Evolutionary conservation across 2,888 invertebrate genomes (phyloP), one percentile per base, ranked within the genome.

Genomic region (Eristalis intricaria): DNA sequence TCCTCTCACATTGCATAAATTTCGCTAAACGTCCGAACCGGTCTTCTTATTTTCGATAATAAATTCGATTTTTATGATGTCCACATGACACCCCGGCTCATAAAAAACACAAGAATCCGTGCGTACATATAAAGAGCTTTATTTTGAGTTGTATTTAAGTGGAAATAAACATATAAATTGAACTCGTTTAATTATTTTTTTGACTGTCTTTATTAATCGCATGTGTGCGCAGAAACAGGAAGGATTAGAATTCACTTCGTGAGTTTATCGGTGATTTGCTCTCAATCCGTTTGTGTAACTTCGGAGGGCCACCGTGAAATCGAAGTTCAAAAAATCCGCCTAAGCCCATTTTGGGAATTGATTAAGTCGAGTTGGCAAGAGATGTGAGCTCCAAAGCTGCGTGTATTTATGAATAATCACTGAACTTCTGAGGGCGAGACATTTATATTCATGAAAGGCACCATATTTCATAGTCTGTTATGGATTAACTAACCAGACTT

Each of bases 61-160:
- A 60, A 60, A 60, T 60, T 26, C 23, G 26, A 60, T 26, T 60
- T 60, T 60, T 60, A 60, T 60, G 60, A 60, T 26, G 60, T 26
- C 60, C 60, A 60, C 26, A 23, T 60, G 60, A 60, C 60, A 60
- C 26, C 26, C 60, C 4, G 4, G 26, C 60, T 23, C 60, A 26
- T 60, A 60, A 60, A 60, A 60, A 50, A 50, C 50, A 50, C 50
- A 50, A 50, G 50, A 50, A 50, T 8, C 8, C 26, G 10, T 60
- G 60, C 23, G 23, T 60, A 26, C 60, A 26, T n/a, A 60, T 60
- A 60, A 60, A 8, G 50, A 50, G 8, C 50, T 50, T 50, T 50
- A 50, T 50, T 50, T 50, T 50, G 50, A 50, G 50, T 50, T 50
- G 50, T 19, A 19, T 50, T 50, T 19, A 50, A 50, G 8, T 50